These are phyloP conservation scores for Microhierax caerulescens DNA, from an alignment of 2,797 vertebrate genomes.

Conservation along the genomic window DNA sequence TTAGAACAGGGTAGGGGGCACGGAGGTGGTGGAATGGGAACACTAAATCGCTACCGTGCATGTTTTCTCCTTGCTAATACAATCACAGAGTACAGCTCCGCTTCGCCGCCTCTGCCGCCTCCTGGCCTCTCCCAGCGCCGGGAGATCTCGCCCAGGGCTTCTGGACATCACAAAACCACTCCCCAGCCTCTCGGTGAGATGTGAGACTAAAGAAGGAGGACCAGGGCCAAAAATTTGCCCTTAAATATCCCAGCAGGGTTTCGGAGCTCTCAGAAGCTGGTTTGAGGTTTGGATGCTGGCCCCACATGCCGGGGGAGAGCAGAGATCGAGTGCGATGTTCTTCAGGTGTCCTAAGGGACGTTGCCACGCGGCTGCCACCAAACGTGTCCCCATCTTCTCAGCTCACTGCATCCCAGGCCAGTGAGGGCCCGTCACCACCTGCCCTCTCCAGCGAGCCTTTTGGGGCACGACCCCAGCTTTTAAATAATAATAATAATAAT, in stretches of 20 bases:
- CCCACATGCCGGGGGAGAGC: neutral
- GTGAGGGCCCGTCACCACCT: accelerated
- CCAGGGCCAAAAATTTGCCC: neutral
- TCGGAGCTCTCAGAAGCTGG: accelerated
- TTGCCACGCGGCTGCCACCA: neutral
- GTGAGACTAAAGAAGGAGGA: neutral
- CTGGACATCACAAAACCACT: accelerated
- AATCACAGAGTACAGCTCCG: accelerated
- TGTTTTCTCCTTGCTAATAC: conserved; percentile 14
- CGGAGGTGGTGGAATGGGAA: neutral
- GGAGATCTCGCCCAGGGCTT: accelerated
- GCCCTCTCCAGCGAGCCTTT: neutral
- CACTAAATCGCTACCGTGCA: neutral
- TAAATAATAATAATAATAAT: conserved; percentile 12
- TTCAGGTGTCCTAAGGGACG: neutral
- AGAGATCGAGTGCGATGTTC: accelerated
- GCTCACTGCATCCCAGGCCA: neutral
- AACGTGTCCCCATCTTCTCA: neutral
- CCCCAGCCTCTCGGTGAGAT: neutral
- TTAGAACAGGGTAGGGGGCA: neutral
- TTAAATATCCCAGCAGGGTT: accelerated
- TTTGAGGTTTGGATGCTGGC: neutral
- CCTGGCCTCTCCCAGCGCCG: accelerated
- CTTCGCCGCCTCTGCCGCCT: neutral
- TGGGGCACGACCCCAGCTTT: conserved; percentile 11